These are phyloP conservation scores for Synanthedon tipuliformis DNA, from an alignment of 2,888 invertebrate species.

Conservation along the genomic window DNA sequence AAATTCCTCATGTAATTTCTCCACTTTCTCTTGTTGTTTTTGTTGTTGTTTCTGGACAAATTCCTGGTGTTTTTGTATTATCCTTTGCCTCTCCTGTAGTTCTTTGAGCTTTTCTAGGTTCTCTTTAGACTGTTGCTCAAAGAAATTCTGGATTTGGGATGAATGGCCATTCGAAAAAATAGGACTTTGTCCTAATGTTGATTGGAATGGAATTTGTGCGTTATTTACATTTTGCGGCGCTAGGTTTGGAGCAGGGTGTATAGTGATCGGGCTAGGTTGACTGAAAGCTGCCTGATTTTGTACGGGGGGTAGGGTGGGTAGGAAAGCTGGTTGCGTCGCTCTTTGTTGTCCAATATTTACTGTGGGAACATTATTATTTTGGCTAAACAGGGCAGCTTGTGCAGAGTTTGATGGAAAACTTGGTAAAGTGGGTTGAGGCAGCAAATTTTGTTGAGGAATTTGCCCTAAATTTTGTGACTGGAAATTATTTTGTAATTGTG, in stretches of 20 bases:
- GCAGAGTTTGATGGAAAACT: constrained; percentile 39
- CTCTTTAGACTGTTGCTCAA: constrained; percentile 73
- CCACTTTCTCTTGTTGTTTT: constrained; percentile 80
- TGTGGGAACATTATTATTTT: constrained; percentile 27
- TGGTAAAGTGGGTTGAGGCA: constrained; percentile 48
- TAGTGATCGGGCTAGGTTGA: constrained; percentile 52
- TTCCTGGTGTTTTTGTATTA: constrained; percentile 81
- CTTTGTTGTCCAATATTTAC: constrained; percentile 48
- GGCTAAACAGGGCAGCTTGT: constrained; percentile 35
- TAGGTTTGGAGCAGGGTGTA: constrained; percentile 60
- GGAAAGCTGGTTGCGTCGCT: constrained; percentile 48
- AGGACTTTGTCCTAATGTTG: constrained; percentile 44
- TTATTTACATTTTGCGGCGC: constrained; percentile 45
- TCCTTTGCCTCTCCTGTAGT: constrained; percentile 77
- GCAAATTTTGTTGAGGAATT: constrained; percentile 14
- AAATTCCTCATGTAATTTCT: constrained; percentile 78
- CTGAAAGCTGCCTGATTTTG: constrained; percentile 41
- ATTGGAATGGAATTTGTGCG: constrained; percentile 52
- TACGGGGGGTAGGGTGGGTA: constrained; percentile 41
- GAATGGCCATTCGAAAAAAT: constrained; percentile 62
- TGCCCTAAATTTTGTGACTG: constrained; percentile 34
- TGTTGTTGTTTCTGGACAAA: constrained; percentile 84
- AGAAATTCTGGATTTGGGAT: constrained; percentile 67
- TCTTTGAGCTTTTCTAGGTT: constrained; percentile 73
- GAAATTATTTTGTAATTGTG: constrained; percentile 34